Conservation (phyloP, 2,888 invertebrate species). For the Standfussiana lucernea region DNA sequence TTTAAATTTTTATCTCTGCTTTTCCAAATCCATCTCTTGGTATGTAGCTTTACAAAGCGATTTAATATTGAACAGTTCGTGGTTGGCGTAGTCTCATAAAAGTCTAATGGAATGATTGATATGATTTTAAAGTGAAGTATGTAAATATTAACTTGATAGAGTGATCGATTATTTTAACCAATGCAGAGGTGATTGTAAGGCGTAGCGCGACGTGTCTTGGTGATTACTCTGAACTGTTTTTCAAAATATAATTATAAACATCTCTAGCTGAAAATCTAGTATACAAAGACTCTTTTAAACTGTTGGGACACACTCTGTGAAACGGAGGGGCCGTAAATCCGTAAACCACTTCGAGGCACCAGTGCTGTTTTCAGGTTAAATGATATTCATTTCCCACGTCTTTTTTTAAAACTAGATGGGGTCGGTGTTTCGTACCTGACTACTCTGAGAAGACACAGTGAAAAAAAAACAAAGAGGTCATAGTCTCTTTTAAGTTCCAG, state of each 20-base stretch:
- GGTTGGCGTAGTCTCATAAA: neutral
- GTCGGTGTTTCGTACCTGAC: no score
- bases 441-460: no score
- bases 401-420: no score
- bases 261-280: neutral
- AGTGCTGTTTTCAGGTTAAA: neutral
- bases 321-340: neutral
- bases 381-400: no score
- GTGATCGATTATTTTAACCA: slow-evolving; percentile 24
- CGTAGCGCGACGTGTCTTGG: neutral
- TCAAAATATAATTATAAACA: neutral
- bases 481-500: no score
- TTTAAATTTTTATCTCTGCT: slow-evolving; percentile 19
- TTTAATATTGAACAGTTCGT: slow-evolving; percentile 25
- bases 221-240: neutral
- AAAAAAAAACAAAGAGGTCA: no score
- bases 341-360: no score
- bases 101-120: slow-evolving; percentile 48
- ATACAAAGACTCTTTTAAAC: neutral
- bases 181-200: neutral
- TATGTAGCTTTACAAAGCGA: neutral
- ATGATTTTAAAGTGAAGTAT: slow-evolving; percentile 1
- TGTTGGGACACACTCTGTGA: neutral
- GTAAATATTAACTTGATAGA: slow-evolving; percentile 10
- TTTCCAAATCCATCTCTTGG: slow-evolving; percentile 18